Percentiles rank a stretch among this genome's conserved stretches.
Evolutionary conservation across 1,140 invertebrate genomes (phyloP).

Genomic region (Helicoverpa zea): DNA sequence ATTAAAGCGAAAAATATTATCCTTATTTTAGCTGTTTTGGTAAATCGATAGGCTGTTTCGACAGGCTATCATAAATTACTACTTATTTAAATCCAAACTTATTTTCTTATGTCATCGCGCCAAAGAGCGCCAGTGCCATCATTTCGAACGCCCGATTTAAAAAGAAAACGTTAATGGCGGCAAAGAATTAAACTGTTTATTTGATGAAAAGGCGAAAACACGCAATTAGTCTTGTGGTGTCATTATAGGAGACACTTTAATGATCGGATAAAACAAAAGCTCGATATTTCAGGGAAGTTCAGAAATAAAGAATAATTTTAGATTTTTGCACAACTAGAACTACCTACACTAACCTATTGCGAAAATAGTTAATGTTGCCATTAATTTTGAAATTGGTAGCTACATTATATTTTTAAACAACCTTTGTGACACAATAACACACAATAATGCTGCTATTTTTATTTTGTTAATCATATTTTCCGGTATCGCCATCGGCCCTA

Average conservation of each 20-base stretch:
- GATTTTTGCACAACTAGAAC: not conserved
- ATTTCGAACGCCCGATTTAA: conserved; percentile 13
- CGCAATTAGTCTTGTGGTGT: conserved; percentile 18
- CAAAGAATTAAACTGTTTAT: conserved; percentile 33
- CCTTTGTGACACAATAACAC: too few species aligned
- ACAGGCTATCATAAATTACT: conserved; percentile 2
- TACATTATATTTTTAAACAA: too few species aligned
- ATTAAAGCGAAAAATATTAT: conserved; percentile 17
- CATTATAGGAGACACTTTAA: conserved; percentile 35
- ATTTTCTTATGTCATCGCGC: not conserved
- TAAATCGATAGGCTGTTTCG: conserved; percentile 9
- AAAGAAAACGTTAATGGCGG: conserved; percentile 3
- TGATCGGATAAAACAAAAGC: conserved; percentile 8
- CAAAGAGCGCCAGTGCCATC: conserved; percentile 5
- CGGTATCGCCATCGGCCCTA: too few species aligned
- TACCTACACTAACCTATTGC: not conserved
- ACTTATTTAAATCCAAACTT: conserved; percentile 1
- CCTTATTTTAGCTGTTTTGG: conserved; percentile 22
- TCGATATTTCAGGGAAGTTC: not conserved
- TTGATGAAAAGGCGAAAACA: conserved; percentile 38
- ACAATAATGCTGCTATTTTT: too few species aligned
- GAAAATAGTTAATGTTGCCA: not conserved
- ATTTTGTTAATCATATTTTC: too few species aligned
- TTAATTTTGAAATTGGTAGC: not conserved
- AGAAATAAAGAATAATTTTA: not conserved